These are phyloP conservation scores for Drosophila villosipedis DNA, from an alignment of 2,888 invertebrate species.

Conservation along the genomic window DNA sequence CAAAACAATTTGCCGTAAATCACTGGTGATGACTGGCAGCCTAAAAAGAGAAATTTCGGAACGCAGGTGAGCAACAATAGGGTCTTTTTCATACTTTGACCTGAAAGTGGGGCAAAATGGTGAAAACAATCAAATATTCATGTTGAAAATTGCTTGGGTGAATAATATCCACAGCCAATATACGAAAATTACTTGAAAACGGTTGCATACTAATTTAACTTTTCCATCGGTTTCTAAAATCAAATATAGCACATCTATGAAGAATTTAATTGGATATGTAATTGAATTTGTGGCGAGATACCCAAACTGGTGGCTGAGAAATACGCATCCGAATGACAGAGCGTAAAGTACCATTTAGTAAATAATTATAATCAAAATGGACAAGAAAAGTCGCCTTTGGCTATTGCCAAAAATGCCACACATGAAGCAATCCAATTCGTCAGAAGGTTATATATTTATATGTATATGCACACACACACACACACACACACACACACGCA, in stretches of 20 bases:
- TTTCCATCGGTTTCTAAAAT: neutral
- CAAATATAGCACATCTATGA: neutral
- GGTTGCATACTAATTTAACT: neutral
- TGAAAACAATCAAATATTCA: neutral
- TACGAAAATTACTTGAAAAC: neutral
- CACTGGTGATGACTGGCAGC: neutral
- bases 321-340: neutral
- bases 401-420: slow-evolving; percentile 65
- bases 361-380: slow-evolving; percentile 75
- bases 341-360: slow-evolving; percentile 11
- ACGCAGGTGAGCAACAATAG: neutral
- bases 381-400: slow-evolving; percentile 66
- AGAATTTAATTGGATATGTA: slow-evolving; percentile 2
- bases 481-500: neutral
- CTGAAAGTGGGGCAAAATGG: neutral
- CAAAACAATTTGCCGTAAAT: neutral
- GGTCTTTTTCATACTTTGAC: neutral
- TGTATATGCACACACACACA: slow-evolving; percentile 21
- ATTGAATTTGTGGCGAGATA: neutral
- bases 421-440: slow-evolving; percentile 41
- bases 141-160: neutral
- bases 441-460: slow-evolving; percentile 63
- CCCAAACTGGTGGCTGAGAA: neutral
- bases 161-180: neutral
- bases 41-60: neutral